Base-by-base conservation (phyloP, 2,888 invertebrate species). In the Blera fallax region DNA sequence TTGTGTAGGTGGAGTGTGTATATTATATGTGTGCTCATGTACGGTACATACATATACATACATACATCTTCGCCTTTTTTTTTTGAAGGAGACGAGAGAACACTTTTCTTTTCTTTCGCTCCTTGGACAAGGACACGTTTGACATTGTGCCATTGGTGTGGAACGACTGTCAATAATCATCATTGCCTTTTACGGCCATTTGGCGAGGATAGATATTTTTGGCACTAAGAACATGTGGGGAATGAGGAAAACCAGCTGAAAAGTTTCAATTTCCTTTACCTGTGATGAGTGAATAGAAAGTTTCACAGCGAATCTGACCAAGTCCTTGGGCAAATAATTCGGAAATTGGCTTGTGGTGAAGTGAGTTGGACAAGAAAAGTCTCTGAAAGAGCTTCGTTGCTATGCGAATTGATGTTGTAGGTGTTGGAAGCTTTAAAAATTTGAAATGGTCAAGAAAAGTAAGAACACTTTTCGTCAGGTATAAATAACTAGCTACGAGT, bases 121-220 rank as follows among this genome's bases (percentile, higher is more conserved):
- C 16, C 7, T 34, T 58, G 21, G 1, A 3, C 18, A 11, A 11
- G 18, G 58, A 58, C 32, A 24, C 45, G 34, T 50, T 77, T 52
- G 62, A 58, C 64, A 18, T 24, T 40, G 2, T 52, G 6, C 52
- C 43, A 2, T 24, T 62, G 40, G 52, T 58, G 11, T 27, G 74
- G 34, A 81, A 50, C 29, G 45, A 81, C 62, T 69, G 62, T 76
- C 64, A 76, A 76, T 81, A 76, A 69, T 64, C 62, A 54, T 76
- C 62, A 40, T 64, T 64, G 54, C 10, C 52, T 74, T 80, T 74
- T 69, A 80, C 45, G 73, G 45, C 14, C 48, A 37, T 60, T 67
- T 52, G 32, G 32, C 14, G 34, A 60, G 50, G 27, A 43, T 50
- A 18, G 27, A 43, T 50, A 18, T 34, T 74, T 60, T 67, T 45